Conservation (phyloP, 2,113 vertebrate genomes). For the Corythornis madagascariensis region DNA sequence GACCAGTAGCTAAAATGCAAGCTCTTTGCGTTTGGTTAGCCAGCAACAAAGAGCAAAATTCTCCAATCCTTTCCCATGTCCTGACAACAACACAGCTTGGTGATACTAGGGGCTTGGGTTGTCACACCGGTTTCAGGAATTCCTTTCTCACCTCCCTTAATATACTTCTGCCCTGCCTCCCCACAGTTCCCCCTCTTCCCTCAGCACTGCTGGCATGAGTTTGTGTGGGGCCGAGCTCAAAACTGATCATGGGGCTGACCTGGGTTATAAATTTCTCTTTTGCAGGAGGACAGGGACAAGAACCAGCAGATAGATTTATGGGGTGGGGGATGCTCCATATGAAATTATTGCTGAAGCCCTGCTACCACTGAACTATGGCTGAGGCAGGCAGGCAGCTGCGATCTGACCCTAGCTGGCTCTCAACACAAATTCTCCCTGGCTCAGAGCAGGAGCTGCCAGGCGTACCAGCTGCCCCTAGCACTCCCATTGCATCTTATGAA, state of each 20-base stretch:
- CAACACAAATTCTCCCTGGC: background rate
- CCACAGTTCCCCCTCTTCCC: background rate
- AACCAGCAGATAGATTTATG: background rate
- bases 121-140: background rate
- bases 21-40: background rate
- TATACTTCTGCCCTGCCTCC: background rate
- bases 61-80: background rate
- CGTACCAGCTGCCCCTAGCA: constrained; percentile 30
- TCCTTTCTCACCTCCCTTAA: background rate
- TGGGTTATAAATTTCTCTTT: background rate
- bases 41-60: constrained; percentile 12
- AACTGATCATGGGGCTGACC: background rate
- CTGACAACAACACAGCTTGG: background rate
- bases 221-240: background rate
- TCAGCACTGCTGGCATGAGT: background rate
- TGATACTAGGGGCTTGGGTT: background rate
- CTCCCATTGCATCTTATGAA: constrained; percentile 19
- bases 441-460: constrained; percentile 39
- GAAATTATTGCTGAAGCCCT: background rate
- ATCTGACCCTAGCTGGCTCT: constrained; percentile 45
- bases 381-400: constrained; percentile 5
- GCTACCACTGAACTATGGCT: background rate
- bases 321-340: background rate
- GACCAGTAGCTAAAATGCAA: background rate
- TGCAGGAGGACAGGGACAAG: background rate